Percentiles rank a stretch among this genome's conserved stretches.
Conservation (phyloP, 2,113 vertebrate species). For the Cettia cetti region DNA sequence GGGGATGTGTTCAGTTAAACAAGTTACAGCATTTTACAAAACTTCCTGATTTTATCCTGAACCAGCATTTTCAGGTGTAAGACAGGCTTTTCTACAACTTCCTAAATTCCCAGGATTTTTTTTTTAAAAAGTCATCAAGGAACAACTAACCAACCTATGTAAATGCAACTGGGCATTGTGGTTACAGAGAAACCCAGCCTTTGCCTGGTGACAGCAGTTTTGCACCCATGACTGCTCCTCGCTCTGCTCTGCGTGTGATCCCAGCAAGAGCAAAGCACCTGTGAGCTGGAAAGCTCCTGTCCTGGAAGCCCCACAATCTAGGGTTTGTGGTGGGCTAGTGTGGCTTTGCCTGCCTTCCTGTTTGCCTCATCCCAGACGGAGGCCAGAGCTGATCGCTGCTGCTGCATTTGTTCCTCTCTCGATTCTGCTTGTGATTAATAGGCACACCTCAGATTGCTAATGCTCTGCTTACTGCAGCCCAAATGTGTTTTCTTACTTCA, state of each 20-base stretch:
- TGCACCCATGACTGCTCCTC: neutral
- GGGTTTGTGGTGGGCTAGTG: neutral
- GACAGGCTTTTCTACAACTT: neutral
- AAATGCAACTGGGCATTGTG: neutral
- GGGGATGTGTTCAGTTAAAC: neutral
- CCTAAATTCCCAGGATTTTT: neutral
- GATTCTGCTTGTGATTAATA: neutral
- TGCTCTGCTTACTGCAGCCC: neutral
- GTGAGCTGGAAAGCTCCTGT: rapidly evolving
- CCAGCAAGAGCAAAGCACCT: neutral
- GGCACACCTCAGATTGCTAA: neutral
- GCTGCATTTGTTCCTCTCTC: neutral
- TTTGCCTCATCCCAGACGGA: neutral
- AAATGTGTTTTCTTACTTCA: neutral
- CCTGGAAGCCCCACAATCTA: neutral
- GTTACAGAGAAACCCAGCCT: neutral
- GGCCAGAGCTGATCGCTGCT: neutral
- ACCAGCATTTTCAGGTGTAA: neutral
- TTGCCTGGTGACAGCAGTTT: neutral
- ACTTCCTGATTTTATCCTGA: neutral
- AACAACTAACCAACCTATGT: neutral
- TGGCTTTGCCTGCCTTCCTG: neutral
- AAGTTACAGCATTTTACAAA: neutral
- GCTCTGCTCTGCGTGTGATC: rapidly evolving
- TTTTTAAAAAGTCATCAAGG: rapidly evolving